These are phyloP conservation scores for Hozukius guyotensis DNA, from an alignment of 2,797 vertebrate species.

Conservation along the genomic window DNA sequence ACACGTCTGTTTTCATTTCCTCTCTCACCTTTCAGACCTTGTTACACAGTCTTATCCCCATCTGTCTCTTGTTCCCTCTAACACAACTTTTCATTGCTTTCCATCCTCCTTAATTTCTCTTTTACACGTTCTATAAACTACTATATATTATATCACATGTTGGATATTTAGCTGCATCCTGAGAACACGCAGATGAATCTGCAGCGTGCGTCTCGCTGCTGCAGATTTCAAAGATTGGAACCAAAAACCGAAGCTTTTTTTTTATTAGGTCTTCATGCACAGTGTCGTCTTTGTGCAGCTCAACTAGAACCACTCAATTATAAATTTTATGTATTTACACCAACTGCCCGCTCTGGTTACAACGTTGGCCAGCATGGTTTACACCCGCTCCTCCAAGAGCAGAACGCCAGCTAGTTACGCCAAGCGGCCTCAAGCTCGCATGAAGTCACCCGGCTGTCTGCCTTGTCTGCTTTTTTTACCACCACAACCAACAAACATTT, in stretches of 20 bases:
- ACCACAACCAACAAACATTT: slow-evolving; percentile 45
- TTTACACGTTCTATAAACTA: neutral
- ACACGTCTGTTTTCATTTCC: slow-evolving; percentile 62
- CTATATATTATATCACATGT: neutral
- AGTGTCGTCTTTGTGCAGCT: slow-evolving; percentile 65
- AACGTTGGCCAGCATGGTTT: slow-evolving; percentile 42
- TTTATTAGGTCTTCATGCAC: slow-evolving; percentile 22
- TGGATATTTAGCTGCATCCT: neutral
- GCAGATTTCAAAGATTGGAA: slow-evolving; percentile 15
- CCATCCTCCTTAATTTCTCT: slow-evolving; percentile 1
- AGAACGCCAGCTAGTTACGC: slow-evolving; percentile 51
- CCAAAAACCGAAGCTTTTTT: slow-evolving; percentile 10
- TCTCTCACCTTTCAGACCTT: slow-evolving; percentile 66
- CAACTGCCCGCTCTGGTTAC: slow-evolving; percentile 37
- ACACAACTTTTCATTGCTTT: neutral
- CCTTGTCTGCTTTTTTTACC: slow-evolving; percentile 24
- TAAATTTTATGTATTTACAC: slow-evolving; percentile 57
- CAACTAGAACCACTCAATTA: slow-evolving; percentile 51
- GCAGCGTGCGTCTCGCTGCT: neutral
- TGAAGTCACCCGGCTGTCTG: slow-evolving; percentile 22
- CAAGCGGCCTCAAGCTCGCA: slow-evolving; percentile 43
- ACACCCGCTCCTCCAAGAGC: slow-evolving; percentile 34
- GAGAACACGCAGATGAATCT: slow-evolving; percentile 14
- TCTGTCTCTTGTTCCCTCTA: slow-evolving; percentile 49
- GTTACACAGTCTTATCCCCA: slow-evolving; percentile 56